Evolutionary conservation across 2,113 vertebrate genomes (phyloP).

Genomic region (Equus quagga): DNA sequence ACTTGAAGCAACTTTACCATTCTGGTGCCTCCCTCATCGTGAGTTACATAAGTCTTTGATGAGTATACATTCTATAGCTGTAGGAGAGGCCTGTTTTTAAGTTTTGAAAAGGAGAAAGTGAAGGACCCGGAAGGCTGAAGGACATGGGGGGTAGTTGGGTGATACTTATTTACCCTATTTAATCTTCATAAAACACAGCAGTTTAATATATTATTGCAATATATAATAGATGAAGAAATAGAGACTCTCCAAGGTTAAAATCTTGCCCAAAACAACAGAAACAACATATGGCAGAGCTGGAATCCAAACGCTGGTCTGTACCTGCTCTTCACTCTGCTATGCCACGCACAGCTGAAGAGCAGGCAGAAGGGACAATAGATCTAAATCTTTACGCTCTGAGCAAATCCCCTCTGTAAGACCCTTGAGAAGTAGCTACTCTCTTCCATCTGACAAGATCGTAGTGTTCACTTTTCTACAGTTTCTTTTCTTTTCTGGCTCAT

Average conservation of each 20-base stretch:
- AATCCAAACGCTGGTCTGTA: neutral
- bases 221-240: neutral
- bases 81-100: neutral
- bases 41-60: neutral
- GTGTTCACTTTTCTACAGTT: neutral
- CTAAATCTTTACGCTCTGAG: neutral
- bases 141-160: neutral
- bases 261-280: neutral
- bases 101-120: neutral
- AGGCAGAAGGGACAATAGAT: neutral
- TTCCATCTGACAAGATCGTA: too few species aligned
- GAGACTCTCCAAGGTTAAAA: neutral
- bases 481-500: neutral
- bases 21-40: neutral
- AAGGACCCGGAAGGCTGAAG: neutral
- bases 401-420: neutral
- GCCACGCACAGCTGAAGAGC: neutral
- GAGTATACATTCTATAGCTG: neutral
- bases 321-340: neutral
- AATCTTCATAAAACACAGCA: neutral
- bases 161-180: neutral
- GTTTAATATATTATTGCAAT: neutral
- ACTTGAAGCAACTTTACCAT: neutral
- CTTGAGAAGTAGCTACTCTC: neutral
- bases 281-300: neutral